These are phyloP conservation scores for Nomada ruficornis DNA, from an alignment of 2,888 invertebrate species.

Conservation along the genomic window DNA sequence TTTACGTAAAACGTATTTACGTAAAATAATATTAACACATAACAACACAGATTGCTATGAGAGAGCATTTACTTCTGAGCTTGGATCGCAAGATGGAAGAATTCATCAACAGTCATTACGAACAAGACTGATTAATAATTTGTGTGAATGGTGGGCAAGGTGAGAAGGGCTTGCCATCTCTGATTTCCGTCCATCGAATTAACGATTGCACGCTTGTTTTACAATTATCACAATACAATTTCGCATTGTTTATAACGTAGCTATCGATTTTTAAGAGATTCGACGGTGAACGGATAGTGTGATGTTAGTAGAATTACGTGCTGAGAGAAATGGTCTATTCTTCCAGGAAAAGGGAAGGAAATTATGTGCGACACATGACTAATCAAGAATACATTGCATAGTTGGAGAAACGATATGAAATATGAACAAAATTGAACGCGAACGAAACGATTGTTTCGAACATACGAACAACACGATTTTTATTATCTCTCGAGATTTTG, in stretches of 20 bases:
- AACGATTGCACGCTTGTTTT: slow-evolving; percentile 20
- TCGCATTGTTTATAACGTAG: slow-evolving; percentile 17
- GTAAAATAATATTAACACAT: slow-evolving; percentile 65
- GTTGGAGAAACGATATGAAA: background rate
- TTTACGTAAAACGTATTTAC: slow-evolving; percentile 53
- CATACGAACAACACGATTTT: background rate
- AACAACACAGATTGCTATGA: slow-evolving; percentile 68
- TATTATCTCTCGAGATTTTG: slow-evolving; percentile 14
- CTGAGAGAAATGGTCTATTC: slow-evolving; percentile 52
- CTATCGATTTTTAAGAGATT: slow-evolving; percentile 23
- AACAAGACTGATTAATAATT: slow-evolving; percentile 7
- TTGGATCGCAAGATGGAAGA: slow-evolving; percentile 16
- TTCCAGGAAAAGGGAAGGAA: background rate
- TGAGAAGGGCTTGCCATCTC: background rate
- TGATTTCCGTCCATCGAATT: slow-evolving; percentile 1
- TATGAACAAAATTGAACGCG: background rate
- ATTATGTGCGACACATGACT: background rate
- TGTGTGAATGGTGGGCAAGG: background rate
- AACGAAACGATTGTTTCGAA: background rate
- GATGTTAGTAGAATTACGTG: slow-evolving; percentile 2
- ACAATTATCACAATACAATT: slow-evolving; percentile 40
- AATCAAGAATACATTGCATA: background rate
- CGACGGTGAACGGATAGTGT: slow-evolving; percentile 19
- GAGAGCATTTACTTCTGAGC: slow-evolving; percentile 41
- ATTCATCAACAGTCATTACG: slow-evolving; percentile 12